Conservation (phyloP, 1,140 invertebrate species). For the Proctacanthus coquilletti region DNA sequence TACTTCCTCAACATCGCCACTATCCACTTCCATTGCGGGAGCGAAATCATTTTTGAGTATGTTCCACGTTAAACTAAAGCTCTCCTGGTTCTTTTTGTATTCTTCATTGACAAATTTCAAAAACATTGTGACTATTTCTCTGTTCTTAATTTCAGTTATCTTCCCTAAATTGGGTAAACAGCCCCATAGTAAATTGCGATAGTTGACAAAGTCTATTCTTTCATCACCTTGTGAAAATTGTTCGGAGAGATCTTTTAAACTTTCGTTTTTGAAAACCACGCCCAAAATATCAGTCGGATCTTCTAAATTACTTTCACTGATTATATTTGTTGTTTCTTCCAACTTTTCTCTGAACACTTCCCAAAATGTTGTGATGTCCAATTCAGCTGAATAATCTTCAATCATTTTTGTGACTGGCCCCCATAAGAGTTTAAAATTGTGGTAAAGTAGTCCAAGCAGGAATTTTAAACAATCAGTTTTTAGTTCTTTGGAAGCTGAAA, state of each 20-base stretch:
- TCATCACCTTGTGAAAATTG: not conserved
- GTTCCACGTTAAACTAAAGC: slow-evolving; percentile 18
- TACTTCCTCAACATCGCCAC: slow-evolving; percentile 23
- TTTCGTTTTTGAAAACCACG: not conserved
- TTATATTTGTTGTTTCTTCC: slow-evolving; percentile 26
- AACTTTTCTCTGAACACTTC: slow-evolving; percentile 49
- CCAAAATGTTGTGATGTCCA: slow-evolving; percentile 59
- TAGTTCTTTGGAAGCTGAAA: slow-evolving; percentile 37
- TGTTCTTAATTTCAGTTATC: slow-evolving; percentile 60
- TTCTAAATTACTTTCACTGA: slow-evolving; percentile 13
- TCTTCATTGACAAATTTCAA: slow-evolving; percentile 60
- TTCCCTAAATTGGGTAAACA: slow-evolving; percentile 54
- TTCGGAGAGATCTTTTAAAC: not conserved
- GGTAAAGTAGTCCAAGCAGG: slow-evolving; percentile 63
- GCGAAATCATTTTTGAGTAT: slow-evolving; percentile 6
- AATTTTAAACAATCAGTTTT: slow-evolving; percentile 51
- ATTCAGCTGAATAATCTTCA: slow-evolving; percentile 47
- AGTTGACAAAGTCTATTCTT: slow-evolving; percentile 47
- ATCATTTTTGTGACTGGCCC: slow-evolving; percentile 62
- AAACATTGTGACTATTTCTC: slow-evolving; percentile 59
- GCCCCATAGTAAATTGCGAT: slow-evolving; percentile 65
- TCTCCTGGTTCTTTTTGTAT: slow-evolving; percentile 32
- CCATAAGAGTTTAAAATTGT: slow-evolving; percentile 83
- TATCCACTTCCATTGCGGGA: slow-evolving; percentile 13
- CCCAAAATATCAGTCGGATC: slow-evolving; percentile 2